Conservation (phyloP, 2,113 vertebrate genomes). For the Aspidoscelis tigris region DNA sequence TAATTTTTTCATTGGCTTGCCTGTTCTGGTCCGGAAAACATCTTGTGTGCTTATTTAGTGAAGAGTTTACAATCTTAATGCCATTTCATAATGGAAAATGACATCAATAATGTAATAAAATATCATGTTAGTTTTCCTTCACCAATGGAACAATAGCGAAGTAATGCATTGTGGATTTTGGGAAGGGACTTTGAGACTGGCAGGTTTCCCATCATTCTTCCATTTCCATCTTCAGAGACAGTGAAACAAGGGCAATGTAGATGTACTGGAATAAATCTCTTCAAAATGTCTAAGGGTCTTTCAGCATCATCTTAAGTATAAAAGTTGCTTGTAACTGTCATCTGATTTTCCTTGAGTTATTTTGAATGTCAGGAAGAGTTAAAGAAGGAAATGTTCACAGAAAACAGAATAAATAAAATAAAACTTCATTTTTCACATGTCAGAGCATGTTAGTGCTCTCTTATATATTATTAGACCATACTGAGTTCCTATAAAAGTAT, state of each 20-base stretch:
- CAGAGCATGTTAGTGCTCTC: slow-evolving; percentile 1
- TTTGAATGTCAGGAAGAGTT: slow-evolving; percentile 34
- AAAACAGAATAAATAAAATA: slow-evolving; percentile 28
- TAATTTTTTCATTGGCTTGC: slow-evolving; percentile 57
- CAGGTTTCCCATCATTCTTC: slow-evolving; percentile 18
- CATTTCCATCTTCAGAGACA: background rate
- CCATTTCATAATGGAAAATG: slow-evolving; percentile 50
- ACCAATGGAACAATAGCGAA: slow-evolving; percentile 29
- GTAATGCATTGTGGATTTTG: background rate
- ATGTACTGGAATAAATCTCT: slow-evolving; percentile 24
- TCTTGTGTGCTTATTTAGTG: slow-evolving; percentile 6
- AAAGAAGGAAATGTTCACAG: slow-evolving; percentile 12
- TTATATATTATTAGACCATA: background rate
- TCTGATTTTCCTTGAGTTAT: slow-evolving; percentile 19
- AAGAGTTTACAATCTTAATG: slow-evolving; percentile 29
- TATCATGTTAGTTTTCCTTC: slow-evolving; percentile 19
- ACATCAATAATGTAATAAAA: slow-evolving; percentile 60
- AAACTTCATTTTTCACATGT: slow-evolving; percentile 13
- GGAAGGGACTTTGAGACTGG: background rate
- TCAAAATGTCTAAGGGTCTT: background rate
- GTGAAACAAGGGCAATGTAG: background rate
- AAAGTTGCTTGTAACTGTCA: slow-evolving; percentile 22
- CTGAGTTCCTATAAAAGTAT: background rate
- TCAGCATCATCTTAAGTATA: slow-evolving; percentile 9
- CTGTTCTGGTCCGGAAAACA: slow-evolving; percentile 39